Conservation (phyloP, 1,140 invertebrate genomes). For the Ceratoteleas bidentatus region DNA sequence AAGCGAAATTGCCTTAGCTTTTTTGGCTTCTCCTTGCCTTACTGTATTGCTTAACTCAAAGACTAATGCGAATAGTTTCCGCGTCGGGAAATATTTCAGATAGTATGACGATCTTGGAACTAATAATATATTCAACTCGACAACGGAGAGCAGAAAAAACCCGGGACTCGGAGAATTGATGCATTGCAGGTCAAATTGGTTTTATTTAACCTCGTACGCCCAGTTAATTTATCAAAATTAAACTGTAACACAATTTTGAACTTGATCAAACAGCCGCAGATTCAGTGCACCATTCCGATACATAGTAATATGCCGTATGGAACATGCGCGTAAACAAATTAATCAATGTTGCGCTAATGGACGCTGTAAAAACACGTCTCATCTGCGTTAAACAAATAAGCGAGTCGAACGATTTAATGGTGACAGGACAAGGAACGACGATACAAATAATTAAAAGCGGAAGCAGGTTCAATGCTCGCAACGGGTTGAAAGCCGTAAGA, state of each 20-base stretch:
- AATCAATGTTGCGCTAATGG: too few species aligned
- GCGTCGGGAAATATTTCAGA: slow-evolving; percentile 38
- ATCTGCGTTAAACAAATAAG: too few species aligned
- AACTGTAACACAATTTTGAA: too few species aligned
- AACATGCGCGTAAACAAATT: too few species aligned
- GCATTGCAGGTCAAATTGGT: slow-evolving; percentile 22
- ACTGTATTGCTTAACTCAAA: slow-evolving; percentile 42
- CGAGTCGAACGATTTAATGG: too few species aligned
- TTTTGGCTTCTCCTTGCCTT: slow-evolving; percentile 30
- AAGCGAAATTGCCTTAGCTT: slow-evolving; percentile 35
- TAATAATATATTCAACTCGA: slow-evolving; percentile 51
- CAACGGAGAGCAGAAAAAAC: slow-evolving; percentile 9
- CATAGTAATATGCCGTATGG: too few species aligned
- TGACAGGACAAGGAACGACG: neutral
- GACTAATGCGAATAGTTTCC: slow-evolving; percentile 59
- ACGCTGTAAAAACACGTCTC: too few species aligned
- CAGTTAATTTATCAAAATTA: too few species aligned
- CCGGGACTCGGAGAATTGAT: slow-evolving; percentile 24
- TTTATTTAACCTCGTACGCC: too few species aligned
- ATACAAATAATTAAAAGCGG: neutral
- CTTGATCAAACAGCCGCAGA: too few species aligned
- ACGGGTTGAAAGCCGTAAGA: slow-evolving; percentile 48
- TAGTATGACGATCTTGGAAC: slow-evolving; percentile 54
- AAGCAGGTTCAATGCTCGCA: neutral
- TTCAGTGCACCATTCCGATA: too few species aligned